These are phyloP conservation scores for Gastrophryne carolinensis DNA, from an alignment of 2,797 vertebrate species.

Conservation along the genomic window DNA sequence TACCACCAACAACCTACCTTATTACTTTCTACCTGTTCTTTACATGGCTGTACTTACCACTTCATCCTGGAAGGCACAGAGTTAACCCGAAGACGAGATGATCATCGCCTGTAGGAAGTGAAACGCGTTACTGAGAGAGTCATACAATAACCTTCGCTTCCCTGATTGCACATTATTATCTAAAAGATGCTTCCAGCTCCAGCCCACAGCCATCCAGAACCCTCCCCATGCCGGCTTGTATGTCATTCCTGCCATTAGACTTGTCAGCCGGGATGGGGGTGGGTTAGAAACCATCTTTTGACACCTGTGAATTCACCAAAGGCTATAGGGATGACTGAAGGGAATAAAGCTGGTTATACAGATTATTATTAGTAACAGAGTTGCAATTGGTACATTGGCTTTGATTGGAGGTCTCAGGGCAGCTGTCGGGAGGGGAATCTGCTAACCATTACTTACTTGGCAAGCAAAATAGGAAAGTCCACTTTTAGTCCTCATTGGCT, in stretches of 20 bases:
- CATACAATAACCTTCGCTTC: constrained; percentile 14
- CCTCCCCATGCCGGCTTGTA: not conserved
- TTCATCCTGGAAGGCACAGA: constrained; percentile 28
- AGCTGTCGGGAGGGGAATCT: too few relatives aligned
- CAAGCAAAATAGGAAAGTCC: too few relatives aligned
- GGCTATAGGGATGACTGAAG: too few relatives aligned
- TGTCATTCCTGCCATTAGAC: not conserved
- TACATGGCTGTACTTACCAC: constrained; percentile 31
- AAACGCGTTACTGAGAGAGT: constrained; percentile 7
- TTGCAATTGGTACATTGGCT: too few relatives aligned
- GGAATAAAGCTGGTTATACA: too few relatives aligned
- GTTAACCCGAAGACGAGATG: constrained; percentile 26
- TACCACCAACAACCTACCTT: too few relatives aligned
- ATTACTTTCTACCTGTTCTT: too few relatives aligned
- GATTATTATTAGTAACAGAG: too few relatives aligned
- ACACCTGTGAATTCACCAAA: not conserved
- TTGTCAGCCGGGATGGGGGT: not conserved
- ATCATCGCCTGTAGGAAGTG: constrained; percentile 36
- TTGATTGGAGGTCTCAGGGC: too few relatives aligned
- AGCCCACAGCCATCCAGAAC: not conserved
- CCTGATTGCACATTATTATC: constrained; percentile 13
- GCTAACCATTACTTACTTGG: too few relatives aligned
- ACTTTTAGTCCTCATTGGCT: too few relatives aligned
- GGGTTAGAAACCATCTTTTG: not conserved
- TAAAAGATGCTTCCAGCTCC: not conserved